Conservation (phyloP, 1,140 invertebrate species). For the Streblospio benedicti region DNA sequence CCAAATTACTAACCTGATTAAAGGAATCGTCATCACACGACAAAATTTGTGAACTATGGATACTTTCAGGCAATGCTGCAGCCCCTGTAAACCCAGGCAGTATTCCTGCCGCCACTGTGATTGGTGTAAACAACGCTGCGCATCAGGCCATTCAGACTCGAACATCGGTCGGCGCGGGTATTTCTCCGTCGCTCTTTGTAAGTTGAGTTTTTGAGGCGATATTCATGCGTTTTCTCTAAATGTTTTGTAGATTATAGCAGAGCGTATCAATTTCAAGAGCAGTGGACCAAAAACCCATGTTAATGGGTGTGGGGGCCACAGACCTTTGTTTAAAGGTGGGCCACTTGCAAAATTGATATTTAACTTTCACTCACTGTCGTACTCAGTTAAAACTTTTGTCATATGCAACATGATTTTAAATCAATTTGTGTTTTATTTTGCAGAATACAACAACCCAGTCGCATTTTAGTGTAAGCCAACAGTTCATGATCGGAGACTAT, state of each 20-base stretch:
- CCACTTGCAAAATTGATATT: neutral
- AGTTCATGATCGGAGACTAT: conserved; percentile 72
- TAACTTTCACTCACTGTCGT: neutral
- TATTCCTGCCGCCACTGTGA: conserved; percentile 54
- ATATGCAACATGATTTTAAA: neutral
- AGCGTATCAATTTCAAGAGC: neutral
- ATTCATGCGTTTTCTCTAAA: neutral
- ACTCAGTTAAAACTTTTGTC: neutral
- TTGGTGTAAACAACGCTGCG: conserved; percentile 31
- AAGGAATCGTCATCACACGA: too few relatives aligned
- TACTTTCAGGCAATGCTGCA: too few relatives aligned
- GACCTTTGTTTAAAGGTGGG: neutral
- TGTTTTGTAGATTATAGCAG: neutral
- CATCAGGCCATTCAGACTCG: conserved; percentile 42
- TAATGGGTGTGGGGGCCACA: neutral
- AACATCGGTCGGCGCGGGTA: conserved; percentile 65
- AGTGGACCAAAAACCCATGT: too few relatives aligned
- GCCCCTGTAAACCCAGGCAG: conserved; percentile 44
- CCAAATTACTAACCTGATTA: too few relatives aligned
- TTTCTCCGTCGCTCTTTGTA: conserved; percentile 61
- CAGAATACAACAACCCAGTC: neutral
- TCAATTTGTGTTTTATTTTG: neutral
- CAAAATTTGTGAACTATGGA: too few relatives aligned
- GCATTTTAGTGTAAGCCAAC: conserved; percentile 48
- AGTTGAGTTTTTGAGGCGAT: conserved; percentile 37